These are phyloP conservation scores for Fragum sueziense DNA, from an alignment of 2,888 invertebrate species.

Conservation along the genomic window DNA sequence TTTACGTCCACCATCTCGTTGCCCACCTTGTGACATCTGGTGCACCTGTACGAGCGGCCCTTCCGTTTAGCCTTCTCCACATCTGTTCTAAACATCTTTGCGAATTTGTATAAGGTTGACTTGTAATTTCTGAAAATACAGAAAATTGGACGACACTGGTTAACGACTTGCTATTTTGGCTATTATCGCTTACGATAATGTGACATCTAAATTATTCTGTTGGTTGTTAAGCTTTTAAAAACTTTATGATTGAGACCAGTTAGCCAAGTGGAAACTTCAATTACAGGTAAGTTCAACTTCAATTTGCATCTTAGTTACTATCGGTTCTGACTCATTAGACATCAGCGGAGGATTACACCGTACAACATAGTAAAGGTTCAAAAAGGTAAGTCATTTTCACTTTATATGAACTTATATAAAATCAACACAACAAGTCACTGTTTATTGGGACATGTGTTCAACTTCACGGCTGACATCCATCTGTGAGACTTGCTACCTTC, in stretches of 20 bases:
- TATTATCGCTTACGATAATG: not conserved
- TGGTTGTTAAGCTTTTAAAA: not conserved
- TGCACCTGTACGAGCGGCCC: not conserved
- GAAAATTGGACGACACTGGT: not conserved
- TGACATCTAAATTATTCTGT: not conserved
- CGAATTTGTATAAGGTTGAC: too few relatives aligned
- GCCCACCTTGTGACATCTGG: not conserved
- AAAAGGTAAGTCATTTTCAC: not conserved
- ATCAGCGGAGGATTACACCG: not conserved
- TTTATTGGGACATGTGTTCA: too few relatives aligned
- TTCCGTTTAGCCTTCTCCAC: not conserved
- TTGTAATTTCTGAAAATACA: constrained; percentile 3
- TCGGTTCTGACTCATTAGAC: not conserved
- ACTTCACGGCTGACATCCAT: too few relatives aligned
- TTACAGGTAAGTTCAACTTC: not conserved
- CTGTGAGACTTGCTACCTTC: too few relatives aligned
- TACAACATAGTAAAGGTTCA: not conserved
- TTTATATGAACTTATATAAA: not conserved
- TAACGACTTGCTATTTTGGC: not conserved
- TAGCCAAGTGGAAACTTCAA: not conserved
- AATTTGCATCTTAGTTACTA: not conserved
- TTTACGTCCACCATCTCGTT: too few relatives aligned
- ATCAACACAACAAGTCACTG: too few relatives aligned
- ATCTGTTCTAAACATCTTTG: too few relatives aligned
- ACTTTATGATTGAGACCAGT: not conserved